Evolutionary conservation across 2,113 vertebrate species (phyloP), one percentile per base, ranked within the genome.

Genomic region (Oncorhynchus clarkii): DNA sequence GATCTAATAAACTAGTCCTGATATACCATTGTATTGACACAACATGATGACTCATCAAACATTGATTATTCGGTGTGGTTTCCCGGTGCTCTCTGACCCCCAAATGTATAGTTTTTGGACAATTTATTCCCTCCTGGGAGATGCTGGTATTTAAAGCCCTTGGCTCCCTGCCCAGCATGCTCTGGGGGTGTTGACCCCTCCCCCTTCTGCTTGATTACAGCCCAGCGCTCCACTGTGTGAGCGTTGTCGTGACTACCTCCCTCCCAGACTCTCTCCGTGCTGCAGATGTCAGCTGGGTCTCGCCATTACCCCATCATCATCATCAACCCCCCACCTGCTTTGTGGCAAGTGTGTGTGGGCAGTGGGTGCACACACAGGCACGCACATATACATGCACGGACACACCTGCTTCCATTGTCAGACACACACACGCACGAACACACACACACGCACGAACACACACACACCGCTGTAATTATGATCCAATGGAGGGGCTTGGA

Each of bases 91-190:
- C 24, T 64, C 11, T 9, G 67, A 79, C 75, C 69, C 69, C 34
- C 71, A 74, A 81, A 71, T 70, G 77, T 79, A 48, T 57, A 0
- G 45, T 80, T 84, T 78, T 75, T 83, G 39, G 39, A 80, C 78
- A 4, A 59, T 72, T 68, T 74, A 48, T 18, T 39, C 8, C 12
- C n/a, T 67, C 12, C 66, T 29, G 31, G 6, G 34, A 70, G 11
- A 70, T 3, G 31, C 27, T 24, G 65, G 26, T 69, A 22, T 69
- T 69, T 49, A 70, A 48, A 70, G 34, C 20, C 11, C 45, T 29
- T 11, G 67, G 34, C 67, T 69, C 29, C 16, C n/a, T n/a, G 45
- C 68, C 22, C 68, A 70, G 68, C 34, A 12, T 48, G n/a, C 68
- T 20, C 31, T 49, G 68, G 9, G 22, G 39, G n/a, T 8, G 4